Conservation (phyloP, 2,113 vertebrate species). For the Urocitellus parryii region DNA sequence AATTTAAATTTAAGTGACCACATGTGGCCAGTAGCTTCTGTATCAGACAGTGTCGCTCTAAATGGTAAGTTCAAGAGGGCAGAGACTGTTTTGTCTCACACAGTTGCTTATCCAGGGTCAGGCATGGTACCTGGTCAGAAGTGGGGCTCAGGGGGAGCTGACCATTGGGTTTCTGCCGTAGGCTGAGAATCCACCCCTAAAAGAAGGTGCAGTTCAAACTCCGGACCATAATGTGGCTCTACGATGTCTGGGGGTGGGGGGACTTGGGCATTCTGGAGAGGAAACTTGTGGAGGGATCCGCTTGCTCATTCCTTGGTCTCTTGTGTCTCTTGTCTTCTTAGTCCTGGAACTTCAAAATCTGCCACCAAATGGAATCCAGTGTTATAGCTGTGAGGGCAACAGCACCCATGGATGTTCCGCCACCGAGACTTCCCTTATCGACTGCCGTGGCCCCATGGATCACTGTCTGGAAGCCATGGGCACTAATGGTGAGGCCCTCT, state of each 20-base stretch:
- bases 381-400: slow-evolving; percentile 77
- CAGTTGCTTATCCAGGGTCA: neutral
- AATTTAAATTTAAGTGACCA: neutral
- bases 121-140: neutral
- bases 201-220: neutral
- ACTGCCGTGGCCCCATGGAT: slow-evolving; percentile 77
- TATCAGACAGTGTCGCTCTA: neutral
- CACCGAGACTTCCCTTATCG: neutral
- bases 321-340: slow-evolving; percentile 6
- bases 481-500: slow-evolving; percentile 45
- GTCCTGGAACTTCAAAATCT: slow-evolving; percentile 63
- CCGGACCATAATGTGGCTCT: slow-evolving; percentile 55
- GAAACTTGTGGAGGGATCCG: fast-evolving
- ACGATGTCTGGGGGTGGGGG: neutral
- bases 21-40: neutral
- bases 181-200: neutral
- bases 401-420: slow-evolving; percentile 63
- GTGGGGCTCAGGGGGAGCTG: neutral
- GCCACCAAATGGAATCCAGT: slow-evolving; percentile 60
- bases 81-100: neutral
- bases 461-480: slow-evolving; percentile 70
- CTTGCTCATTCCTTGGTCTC: neutral
- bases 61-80: neutral
- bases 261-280: neutral
- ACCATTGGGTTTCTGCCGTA: neutral